These are phyloP conservation scores for Nomada fucata DNA, from an alignment of 2,888 invertebrate species.

Conservation along the genomic window DNA sequence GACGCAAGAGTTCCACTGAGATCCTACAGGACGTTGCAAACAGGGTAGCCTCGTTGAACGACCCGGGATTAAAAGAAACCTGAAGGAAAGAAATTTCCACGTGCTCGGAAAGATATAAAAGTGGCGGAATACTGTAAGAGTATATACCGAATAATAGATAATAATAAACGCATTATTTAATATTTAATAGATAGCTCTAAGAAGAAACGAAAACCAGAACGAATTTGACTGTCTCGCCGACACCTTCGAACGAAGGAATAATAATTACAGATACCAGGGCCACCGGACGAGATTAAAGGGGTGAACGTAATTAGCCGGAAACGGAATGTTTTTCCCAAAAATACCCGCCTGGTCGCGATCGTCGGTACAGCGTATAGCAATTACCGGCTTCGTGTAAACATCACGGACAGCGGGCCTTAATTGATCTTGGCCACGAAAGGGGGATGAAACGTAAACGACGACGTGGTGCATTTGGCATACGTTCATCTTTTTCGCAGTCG, in stretches of 20 bases:
- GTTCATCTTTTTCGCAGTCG: slow-evolving; percentile 45
- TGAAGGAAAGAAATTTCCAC: neutral
- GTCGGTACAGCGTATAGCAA: slow-evolving; percentile 46
- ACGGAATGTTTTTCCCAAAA: slow-evolving; percentile 13
- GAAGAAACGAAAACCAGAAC: neutral
- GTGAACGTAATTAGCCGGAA: neutral
- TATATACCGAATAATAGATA: neutral
- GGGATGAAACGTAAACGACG: slow-evolving; percentile 15
- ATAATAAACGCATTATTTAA: no score
- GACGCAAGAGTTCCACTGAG: no score
- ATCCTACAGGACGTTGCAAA: no score
- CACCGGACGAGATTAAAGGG: neutral
- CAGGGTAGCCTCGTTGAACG: no score
- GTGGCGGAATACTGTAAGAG: neutral
- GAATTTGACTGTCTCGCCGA: no score
- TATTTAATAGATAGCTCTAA: neutral
- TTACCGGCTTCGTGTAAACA: slow-evolving; percentile 27
- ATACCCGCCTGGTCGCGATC: slow-evolving; percentile 12
- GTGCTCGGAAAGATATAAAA: neutral
- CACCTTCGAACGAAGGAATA: neutral
- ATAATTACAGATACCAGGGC: neutral
- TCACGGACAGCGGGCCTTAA: slow-evolving; percentile 25
- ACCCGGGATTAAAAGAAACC: neutral
- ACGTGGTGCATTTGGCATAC: slow-evolving; percentile 11
- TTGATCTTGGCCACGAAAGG: slow-evolving; percentile 41